Evolutionary conservation across 2,888 invertebrate species (phyloP).

Genomic region (Eueremaeus valkanovi): DNA sequence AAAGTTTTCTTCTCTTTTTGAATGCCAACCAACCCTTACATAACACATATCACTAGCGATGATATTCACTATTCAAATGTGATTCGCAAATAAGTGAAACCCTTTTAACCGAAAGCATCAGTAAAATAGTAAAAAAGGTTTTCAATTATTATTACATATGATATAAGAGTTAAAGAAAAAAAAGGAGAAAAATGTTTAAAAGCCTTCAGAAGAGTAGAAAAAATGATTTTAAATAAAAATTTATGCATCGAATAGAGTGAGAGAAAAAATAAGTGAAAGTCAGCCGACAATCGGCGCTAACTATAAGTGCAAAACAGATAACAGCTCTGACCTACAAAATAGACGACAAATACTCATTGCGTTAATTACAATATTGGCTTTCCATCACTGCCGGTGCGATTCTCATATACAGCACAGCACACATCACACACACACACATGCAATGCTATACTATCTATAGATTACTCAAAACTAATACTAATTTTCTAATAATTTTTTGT

Average conservation of each 20-base stretch:
- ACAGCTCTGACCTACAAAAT: conserved; percentile 19
- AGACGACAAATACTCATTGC: neutral
- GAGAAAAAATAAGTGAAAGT: neutral
- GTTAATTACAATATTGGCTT: conserved; percentile 30
- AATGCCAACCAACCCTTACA: neutral
- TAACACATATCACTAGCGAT: neutral
- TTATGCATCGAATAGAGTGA: neutral
- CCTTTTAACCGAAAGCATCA: conserved; percentile 32
- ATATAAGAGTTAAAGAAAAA: conserved; percentile 10
- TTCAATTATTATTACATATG: conserved; percentile 27
- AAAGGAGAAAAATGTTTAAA: neutral
- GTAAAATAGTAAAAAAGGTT: conserved; percentile 29
- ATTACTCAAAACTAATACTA: conserved; percentile 5
- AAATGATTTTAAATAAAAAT: neutral
- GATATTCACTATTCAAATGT: conserved; percentile 26
- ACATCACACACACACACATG: neutral
- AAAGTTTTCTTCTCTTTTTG: neutral
- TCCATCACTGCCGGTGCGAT: neutral
- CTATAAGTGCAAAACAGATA: neutral
- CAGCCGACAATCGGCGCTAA: neutral
- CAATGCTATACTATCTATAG: too few relatives aligned
- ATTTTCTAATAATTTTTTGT: neutral
- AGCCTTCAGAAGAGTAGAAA: neutral
- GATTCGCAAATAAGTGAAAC: conserved; percentile 22
- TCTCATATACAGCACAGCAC: neutral